These are phyloP conservation scores for Goniozus legneri DNA, from an alignment of 1,140 invertebrate species.

Conservation along the genomic window DNA sequence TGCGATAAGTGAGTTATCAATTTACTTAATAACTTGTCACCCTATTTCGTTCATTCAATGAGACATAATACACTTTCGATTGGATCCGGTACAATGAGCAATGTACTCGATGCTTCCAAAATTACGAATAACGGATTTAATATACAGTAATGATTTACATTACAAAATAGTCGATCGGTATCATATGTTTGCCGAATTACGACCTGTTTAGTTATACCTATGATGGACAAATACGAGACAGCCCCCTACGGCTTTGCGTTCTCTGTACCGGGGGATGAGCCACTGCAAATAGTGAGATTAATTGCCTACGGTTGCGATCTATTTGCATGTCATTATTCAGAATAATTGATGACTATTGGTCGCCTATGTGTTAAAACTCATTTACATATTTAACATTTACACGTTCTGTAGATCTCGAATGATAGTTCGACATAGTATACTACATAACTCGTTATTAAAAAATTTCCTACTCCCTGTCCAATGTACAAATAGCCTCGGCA, in stretches of 20 bases:
- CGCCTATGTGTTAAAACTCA: slow-evolving; percentile 37
- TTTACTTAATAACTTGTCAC: too few species aligned
- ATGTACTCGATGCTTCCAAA: too few species aligned
- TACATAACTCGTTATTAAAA: too few species aligned
- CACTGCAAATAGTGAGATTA: slow-evolving; percentile 48
- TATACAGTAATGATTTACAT: slow-evolving; percentile 24
- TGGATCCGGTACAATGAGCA: too few species aligned
- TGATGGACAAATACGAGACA: slow-evolving; percentile 25
- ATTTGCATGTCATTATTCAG: slow-evolving; percentile 50
- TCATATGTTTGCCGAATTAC: slow-evolving; percentile 33
- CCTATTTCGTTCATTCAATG: too few species aligned
- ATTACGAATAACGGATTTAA: too few species aligned
- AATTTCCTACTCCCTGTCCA: too few species aligned
- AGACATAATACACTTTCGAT: too few species aligned
- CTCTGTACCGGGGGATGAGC: slow-evolving; percentile 34
- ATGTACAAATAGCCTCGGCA: too few species aligned
- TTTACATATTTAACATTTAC: slow-evolving; percentile 43
- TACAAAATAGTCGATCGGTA: slow-evolving; percentile 28
- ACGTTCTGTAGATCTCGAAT: too few species aligned
- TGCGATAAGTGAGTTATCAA: too few species aligned
- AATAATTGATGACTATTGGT: slow-evolving; percentile 50
- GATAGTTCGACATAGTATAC: too few species aligned
- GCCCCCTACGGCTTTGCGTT: slow-evolving; percentile 13
- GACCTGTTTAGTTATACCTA: slow-evolving; percentile 17
- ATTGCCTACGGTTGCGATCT: slow-evolving; percentile 39